These are phyloP conservation scores for Neolamprologus caudopunctatus DNA, from an alignment of 2,113 vertebrate species.

Conservation along the genomic window DNA sequence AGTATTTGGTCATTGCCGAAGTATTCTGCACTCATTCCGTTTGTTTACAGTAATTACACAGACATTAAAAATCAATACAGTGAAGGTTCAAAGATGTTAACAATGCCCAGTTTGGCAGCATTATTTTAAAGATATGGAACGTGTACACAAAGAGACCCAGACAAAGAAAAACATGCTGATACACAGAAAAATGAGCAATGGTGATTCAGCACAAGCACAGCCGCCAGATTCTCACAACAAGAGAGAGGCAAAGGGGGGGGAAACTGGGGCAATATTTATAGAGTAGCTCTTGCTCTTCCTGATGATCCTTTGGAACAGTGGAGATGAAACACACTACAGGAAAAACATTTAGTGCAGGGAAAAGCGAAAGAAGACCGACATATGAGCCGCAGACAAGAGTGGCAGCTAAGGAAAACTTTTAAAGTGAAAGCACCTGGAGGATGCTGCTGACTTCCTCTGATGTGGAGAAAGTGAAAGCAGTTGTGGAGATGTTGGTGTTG, in stretches of 20 bases:
- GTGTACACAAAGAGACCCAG: background rate
- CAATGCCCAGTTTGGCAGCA: background rate
- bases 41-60: background rate
- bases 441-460: background rate
- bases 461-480: background rate
- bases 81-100: background rate
- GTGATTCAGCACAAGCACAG: constrained; percentile 45
- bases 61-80: background rate
- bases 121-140: background rate
- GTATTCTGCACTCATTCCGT: background rate
- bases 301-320: constrained; percentile 7
- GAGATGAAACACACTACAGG: background rate
- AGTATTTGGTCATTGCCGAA: background rate
- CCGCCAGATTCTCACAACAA: background rate
- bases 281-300: constrained; percentile 34
- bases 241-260: background rate
- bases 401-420: background rate
- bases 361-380: background rate
- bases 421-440: background rate
- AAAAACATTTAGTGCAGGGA: background rate
- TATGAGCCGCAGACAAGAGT: background rate
- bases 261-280: constrained; percentile 67
- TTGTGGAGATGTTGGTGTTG: background rate
- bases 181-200: background rate
- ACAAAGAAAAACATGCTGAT: constrained; percentile 2